Evolutionary conservation across 2,888 invertebrate genomes (phyloP), one percentile per base, ranked within the genome.

Genomic region (Sipunculus nudus): DNA sequence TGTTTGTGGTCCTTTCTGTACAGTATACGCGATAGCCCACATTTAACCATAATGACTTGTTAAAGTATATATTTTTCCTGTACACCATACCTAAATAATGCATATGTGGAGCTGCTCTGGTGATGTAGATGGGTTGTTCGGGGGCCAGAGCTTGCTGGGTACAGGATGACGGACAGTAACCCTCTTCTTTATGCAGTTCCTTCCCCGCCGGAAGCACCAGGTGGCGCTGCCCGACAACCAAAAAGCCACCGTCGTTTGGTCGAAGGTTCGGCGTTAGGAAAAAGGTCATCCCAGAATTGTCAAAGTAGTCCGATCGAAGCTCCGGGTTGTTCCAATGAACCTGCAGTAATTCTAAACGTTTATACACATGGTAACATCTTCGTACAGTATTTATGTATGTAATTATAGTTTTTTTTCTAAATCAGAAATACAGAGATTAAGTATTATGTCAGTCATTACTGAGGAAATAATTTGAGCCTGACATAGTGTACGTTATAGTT

Each of bases 251-350:
- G 25, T 41, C 26, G 28, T 59, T 59, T n/a, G 43, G 40, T 13
- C 59, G 48, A 26, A 53, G 59, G 6, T 28, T 43, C 8, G 6
- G 13, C 26, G 52, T 53, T 28, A 53, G 38, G 39, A 35, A 38
- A n/a, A 59, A 29, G 38, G 23, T 53, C 53, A 59, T 32, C 23
- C 59, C 59, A 19, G 59, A 59, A 35, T 25, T 25, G 46, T 59
- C 59, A n/a, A n/a, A 38, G 3, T 13, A 53, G 32, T 32, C 45
- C 19, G 19, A 13, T 8, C 3, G 13, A 23, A 3, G 32, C 10
- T n/a, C 26, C n/a, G 53, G 45, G 28, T 59, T 59, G 59, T 59
- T 59, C 59, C 59, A 59, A 47, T 59, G 59, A n/a, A n/a, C n/a
- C n/a, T n/a, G n/a, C n/a, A n/a, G n/a, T n/a, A n/a, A n/a, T n/a